Base-by-base conservation (phyloP, 2,113 vertebrate genomes). In the Willisornis vidua region DNA sequence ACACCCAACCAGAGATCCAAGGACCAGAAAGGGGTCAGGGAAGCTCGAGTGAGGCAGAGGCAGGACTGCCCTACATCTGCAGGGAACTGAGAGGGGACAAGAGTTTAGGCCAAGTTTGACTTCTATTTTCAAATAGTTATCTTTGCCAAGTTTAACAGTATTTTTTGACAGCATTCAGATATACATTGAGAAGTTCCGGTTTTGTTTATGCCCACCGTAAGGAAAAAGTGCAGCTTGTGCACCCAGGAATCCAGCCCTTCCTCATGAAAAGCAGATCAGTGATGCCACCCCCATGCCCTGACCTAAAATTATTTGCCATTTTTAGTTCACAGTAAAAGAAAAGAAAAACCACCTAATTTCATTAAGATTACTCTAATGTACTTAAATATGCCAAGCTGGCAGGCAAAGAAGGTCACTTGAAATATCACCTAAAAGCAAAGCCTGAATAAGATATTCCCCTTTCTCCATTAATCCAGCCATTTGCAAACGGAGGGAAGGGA, bases 381-480 rank as follows among this genome's bases (percentile, higher is more conserved):
- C 35, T 94, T 82, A 75, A 77, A 88, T 45, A 43, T 5, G 4
- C 35, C 67, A 93, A 73, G 39, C 55, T 70, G 26, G 58, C 45
- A 87, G 81, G 59, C 57, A 79, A 94, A 90, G 82, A 88, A 91
- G 85, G 87, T 90, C 66, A 76, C 59, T 12, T 91, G 87, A 96
- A 93, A 70, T 65, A 87, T 46, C 82, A 87, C 62, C 49, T 66
- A 73, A 76, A 95, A 94, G 61, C 48, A 84, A 86, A 94, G 80
- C 33, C 54, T 2, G 11, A 77, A 23, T 84, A 78, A 82, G 73
- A 81, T 71, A 68, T 35, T 83, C 3, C 11, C 48, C 90, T 92
- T 89, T 79, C 88, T 86, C 68, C 83, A 80, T 93, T 84, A 96
- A 89, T 51, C 57, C 18, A 71, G 88, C 72, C 90, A 91, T 92